phyloP scores from a whole-genome alignment of 2,797 vertebrate species.

The Rallus crepitans region DNA sequence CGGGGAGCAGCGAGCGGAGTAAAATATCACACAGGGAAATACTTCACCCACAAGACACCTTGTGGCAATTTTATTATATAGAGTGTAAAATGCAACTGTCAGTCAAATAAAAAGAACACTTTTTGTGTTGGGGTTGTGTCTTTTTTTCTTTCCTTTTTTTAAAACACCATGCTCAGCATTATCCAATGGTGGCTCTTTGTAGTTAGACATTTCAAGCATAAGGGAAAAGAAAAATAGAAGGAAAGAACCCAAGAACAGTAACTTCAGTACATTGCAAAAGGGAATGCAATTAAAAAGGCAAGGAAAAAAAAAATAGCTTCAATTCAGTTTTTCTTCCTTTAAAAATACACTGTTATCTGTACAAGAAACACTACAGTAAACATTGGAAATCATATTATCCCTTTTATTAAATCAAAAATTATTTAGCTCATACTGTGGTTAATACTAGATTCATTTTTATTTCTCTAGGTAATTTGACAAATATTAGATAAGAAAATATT shows the following conservation, averaged over 20 bases:
- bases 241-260: constrained; percentile 65
- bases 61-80: constrained; percentile 91
- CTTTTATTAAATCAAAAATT: constrained; percentile 97
- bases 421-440: constrained; percentile 88
- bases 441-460: constrained; percentile 94
- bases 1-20: neutral
- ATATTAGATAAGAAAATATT: constrained; percentile 87
- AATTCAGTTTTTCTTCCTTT: constrained; percentile 85
- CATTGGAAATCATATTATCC: constrained; percentile 96
- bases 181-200: constrained; percentile 76
- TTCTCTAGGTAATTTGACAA: constrained; percentile 88
- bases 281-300: constrained; percentile 87
- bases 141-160: constrained; percentile 1
- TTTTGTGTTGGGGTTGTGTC: constrained; percentile 18
- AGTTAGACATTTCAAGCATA: constrained; percentile 87
- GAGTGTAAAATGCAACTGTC: constrained; percentile 89
- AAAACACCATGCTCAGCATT: constrained; percentile 82
- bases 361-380: constrained; percentile 97
- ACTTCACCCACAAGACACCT: constrained; percentile 80
- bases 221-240: constrained; percentile 57
- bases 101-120: constrained; percentile 89
- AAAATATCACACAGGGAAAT: neutral
- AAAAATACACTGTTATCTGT: constrained; percentile 98
- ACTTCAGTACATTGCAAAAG: constrained; percentile 81
- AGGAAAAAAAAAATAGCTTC: constrained; percentile 85